Evolutionary conservation across 2,797 vertebrate species (phyloP), one percentile per base, ranked within the genome.

Genomic region (Odontamblyopus rebecca): DNA sequence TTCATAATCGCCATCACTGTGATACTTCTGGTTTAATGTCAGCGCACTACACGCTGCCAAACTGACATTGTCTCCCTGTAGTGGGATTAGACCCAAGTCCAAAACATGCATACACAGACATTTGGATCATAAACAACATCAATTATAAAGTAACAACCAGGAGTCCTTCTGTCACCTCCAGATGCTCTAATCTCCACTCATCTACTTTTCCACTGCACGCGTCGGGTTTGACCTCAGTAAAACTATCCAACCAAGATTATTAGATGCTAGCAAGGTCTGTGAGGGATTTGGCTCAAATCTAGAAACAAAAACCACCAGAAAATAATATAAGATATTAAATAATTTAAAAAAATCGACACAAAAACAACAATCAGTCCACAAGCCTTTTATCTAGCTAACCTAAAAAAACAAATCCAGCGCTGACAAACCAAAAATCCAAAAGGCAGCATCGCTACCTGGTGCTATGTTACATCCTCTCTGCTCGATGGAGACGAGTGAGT

Each of bases 31-130:
- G 82, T 82, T 87, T 76, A 77, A 23, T 6, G 13, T 62, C 19
- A 9, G 0, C 61, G 61, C 0, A 35, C 68, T 75, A 75, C 80
- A 77, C 71, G 75, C 50, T 66, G 63, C 68, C 54, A 13, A 64
- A 56, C 23, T 30, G 50, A 57, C 71, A 32, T 69, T 54, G 68
- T 72, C 56, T 56, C 73, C 68, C 54, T 48, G 27, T 44, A 35
- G 60, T 44, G 41, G 69, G 83, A 88, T 86, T 81, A 82, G 77
- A 75, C 75, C 57, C 62, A 65, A 19, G 51, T 68, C 60, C 60
- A 38, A 65, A 67, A 68, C 18, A 56, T 48, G 56, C 30, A 56
- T 70, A 62, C n/a, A 53, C 11, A 65, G 12, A 23, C 6, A 59
- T 71, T 23, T 0, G 57, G 32, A 67, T 5, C 68, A 19, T n/a